These are phyloP conservation scores for Noturus placidus DNA, from an alignment of 2,113 vertebrate species.

Conservation along the genomic window DNA sequence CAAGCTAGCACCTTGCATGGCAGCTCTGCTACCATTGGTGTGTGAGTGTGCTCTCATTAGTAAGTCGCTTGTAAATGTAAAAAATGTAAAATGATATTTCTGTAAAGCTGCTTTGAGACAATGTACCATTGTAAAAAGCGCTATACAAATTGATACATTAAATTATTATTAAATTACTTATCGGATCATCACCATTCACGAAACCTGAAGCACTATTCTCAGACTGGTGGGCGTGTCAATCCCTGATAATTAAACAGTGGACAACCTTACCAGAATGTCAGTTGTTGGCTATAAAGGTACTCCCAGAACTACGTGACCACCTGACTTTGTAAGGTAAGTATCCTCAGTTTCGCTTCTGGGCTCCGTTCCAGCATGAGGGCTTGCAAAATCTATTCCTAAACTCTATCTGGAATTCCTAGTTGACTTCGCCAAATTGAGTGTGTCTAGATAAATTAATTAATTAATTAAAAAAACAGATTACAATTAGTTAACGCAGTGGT, in stretches of 20 bases:
- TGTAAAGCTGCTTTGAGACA: too few relatives aligned
- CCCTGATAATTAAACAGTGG: not conserved
- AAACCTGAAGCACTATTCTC: not conserved
- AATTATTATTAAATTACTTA: too few relatives aligned
- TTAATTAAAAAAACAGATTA: not conserved
- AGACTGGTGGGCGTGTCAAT: not conserved
- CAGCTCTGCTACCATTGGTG: too few relatives aligned
- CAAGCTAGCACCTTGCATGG: too few relatives aligned
- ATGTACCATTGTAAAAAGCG: too few relatives aligned
- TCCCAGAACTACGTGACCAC: not conserved
- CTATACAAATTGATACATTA: too few relatives aligned
- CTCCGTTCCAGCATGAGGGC: not conserved
- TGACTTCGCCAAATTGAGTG: not conserved
- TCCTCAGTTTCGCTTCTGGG: not conserved
- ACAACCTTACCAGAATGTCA: not conserved
- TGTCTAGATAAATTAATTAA: not conserved
- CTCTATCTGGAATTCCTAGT: not conserved
- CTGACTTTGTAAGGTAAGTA: not conserved
- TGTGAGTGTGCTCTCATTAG: too few relatives aligned
- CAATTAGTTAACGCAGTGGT: not conserved
- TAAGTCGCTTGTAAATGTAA: too few relatives aligned
- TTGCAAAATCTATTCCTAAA: not conserved
- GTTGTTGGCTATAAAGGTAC: not conserved
- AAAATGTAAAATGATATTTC: too few relatives aligned
- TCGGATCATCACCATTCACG: not conserved